A percentile compares a stretch with the other conserved stretches of the same genome.
Evolutionary conservation across 2,797 vertebrate species (phyloP).

Genomic region (Gymnodraco acuticeps): DNA sequence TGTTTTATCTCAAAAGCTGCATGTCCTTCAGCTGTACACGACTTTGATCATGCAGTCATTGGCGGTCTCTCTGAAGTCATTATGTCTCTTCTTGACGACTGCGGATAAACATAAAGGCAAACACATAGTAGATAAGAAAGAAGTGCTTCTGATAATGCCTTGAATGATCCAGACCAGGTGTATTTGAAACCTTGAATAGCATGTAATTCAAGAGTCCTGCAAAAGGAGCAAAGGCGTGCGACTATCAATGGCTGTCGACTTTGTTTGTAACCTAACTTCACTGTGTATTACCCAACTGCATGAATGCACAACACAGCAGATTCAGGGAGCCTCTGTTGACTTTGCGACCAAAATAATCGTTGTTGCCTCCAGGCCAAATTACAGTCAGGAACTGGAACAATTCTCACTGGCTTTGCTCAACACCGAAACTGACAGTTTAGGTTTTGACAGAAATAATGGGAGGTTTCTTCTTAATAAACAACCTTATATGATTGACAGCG

Average conservation of each 20-base stretch:
- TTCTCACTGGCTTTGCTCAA: conserved; percentile 50
- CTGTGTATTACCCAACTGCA: conserved; percentile 25
- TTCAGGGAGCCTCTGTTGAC: conserved; percentile 28
- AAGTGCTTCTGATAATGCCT: conserved; percentile 13
- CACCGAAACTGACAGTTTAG: conserved; percentile 80
- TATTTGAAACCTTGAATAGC: neutral
- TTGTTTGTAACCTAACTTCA: conserved; percentile 11
- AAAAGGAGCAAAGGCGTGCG: conserved; percentile 7
- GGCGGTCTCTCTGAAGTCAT: conserved; percentile 40
- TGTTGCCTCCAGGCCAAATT: conserved; percentile 73
- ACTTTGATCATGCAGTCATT: conserved; percentile 53
- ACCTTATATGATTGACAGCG: conserved; percentile 26
- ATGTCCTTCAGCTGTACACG: conserved; percentile 9
- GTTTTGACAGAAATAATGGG: conserved; percentile 53
- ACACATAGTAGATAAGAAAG: neutral
- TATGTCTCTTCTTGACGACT: conserved; percentile 23
- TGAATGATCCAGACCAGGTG: neutral
- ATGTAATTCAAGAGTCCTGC: neutral
- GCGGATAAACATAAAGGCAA: conserved; percentile 26
- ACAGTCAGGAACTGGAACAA: conserved; percentile 48
- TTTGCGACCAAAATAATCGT: conserved; percentile 67
- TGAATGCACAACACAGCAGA: conserved; percentile 13
- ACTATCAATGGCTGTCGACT: conserved; percentile 4
- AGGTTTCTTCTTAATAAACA: neutral
- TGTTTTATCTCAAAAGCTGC: conserved; percentile 23